Conservation (phyloP, 2,888 invertebrate species). For the Aphodius sticticus region DNA sequence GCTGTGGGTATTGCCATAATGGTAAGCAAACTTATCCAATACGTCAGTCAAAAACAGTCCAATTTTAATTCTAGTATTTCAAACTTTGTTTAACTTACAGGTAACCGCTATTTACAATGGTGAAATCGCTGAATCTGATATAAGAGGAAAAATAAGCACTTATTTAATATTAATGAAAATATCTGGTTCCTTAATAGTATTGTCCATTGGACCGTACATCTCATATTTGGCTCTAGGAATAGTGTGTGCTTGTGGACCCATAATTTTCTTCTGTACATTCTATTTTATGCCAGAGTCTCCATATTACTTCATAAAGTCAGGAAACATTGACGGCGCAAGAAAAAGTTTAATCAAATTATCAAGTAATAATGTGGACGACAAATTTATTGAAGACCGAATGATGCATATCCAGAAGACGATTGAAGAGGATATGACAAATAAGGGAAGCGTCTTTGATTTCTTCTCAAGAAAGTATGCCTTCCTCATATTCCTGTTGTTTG, state of each 20-base stretch:
- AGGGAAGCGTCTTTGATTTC: conserved; percentile 11
- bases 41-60: too few relatives aligned
- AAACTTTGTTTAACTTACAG: conserved; percentile 46
- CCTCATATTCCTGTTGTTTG: conserved; percentile 36
- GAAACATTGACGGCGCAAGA: conserved; percentile 52
- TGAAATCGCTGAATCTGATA: conserved; percentile 60
- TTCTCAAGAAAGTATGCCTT: conserved; percentile 33
- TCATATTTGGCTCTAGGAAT: conserved; percentile 54
- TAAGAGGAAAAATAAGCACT: conserved; percentile 58
- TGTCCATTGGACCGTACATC: conserved; percentile 56
- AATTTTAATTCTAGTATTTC: neutral
- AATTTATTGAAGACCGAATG: conserved; percentile 55
- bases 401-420: conserved; percentile 55
- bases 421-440: conserved; percentile 50
- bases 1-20: conserved; percentile 68
- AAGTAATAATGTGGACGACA: conserved; percentile 54
- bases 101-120: conserved; percentile 54
- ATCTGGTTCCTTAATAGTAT: conserved; percentile 56
- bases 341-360: conserved; percentile 48
- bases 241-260: conserved; percentile 52
- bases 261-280: conserved; percentile 55
- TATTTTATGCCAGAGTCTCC: conserved; percentile 61
- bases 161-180: conserved; percentile 55
- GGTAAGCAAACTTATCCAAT: neutral
- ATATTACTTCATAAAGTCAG: conserved; percentile 58